Base-by-base conservation (phyloP, 2,113 vertebrate genomes). In the Rhabdornis inornatus region DNA sequence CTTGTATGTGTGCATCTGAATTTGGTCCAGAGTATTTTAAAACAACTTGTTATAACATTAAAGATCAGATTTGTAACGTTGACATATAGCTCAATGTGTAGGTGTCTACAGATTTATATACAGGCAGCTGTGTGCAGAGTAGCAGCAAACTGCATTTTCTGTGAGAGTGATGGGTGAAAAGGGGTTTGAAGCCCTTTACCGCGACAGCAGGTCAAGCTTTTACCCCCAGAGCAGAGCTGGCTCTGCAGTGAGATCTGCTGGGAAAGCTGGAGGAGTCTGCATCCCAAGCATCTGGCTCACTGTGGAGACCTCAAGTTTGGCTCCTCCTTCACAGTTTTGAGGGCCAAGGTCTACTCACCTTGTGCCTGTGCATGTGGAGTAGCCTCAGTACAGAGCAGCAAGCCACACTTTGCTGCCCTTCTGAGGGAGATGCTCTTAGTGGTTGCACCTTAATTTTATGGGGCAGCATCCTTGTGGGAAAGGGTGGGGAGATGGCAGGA, bases 11-110 rank as follows among this genome's bases (percentile, higher is more conserved):
- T 92, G 89, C 49, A 63, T 84, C 87, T 71, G 78, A 88, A 78
- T 94, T 94, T 75, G 42, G 69, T 89, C 61, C 83, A 39, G 75
- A 60, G 71, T 89, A 92, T 96, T 92, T 95, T 90, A 79, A 95
- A 92, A 39, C 28, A 87, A 57, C 84, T 92, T 40, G 42, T 78
- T 81, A 50, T 81, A 52, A 40, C 88, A 45, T 70, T 83, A 95
- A 74, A 91, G 85, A 76, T 93, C 49, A 47, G 21, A 70, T 75
- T 81, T 72, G 74, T 87, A 78, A 37, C 83, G 69, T 72, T 94
- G 96, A 83, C 65, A 12, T 77, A 65, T 65, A 70, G 60, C 83
- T 86, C 33, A 25, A 30, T 6, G 15, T 61, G 40, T 83, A 85
- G 78, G 68, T 85, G 72, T 69, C 71, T 89, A 66, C 59, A 89